A percentile compares a stretch with the other conserved stretches of the same genome.
phyloP scores from a whole-genome alignment of 2,797 vertebrate genomes.

The Galagoides demidoff region DNA sequence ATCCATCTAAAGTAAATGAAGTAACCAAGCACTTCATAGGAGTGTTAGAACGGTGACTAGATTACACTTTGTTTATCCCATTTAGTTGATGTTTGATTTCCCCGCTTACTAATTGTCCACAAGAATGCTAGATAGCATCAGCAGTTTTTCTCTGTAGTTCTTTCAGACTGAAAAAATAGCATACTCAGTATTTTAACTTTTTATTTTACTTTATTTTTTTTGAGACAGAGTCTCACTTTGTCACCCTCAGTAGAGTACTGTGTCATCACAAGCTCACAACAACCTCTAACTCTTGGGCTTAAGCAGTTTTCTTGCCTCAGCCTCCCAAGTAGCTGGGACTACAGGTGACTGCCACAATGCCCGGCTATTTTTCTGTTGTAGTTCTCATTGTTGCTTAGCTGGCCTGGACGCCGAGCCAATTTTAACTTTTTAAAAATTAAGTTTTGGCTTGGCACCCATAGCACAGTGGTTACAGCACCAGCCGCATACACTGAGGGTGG shows the following conservation, averaged over 20 bases:
- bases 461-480: no score
- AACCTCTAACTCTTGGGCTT: no score
- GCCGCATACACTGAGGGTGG: no score
- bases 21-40: not conserved
- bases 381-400: no score
- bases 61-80: not conserved
- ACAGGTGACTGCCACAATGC: no score
- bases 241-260: no score
- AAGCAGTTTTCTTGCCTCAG: no score
- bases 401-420: not conserved
- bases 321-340: no score
- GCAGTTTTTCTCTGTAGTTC: conserved; percentile 27
- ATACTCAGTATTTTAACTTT: not conserved
- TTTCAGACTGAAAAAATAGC: not conserved
- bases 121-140: not conserved
- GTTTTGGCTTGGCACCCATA: not conserved
- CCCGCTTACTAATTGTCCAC: not conserved
- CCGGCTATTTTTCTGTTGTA: no score
- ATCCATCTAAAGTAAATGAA: not conserved
- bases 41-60: not conserved
- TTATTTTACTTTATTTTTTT: not conserved
- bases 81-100: not conserved
- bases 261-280: no score
- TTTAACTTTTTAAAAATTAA: not conserved
- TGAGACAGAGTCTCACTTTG: no score